Conservation (phyloP, 1,140 invertebrate genomes). For the Euwallacea similis region DNA sequence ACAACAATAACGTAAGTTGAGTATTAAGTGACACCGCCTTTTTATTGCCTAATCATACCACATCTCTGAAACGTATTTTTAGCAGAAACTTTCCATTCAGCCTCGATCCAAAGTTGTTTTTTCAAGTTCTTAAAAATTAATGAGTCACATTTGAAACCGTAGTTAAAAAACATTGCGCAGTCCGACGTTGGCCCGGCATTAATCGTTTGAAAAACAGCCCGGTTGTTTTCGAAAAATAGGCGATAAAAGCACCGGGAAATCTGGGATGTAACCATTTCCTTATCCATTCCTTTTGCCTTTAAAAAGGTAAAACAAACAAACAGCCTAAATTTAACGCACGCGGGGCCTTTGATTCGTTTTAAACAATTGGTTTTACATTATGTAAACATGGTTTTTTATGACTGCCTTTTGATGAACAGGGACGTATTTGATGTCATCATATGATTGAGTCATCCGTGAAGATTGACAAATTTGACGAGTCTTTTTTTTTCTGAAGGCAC, state of each 20-base stretch:
- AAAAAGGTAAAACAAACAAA: constrained; percentile 40
- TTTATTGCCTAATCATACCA: not conserved
- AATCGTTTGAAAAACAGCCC: constrained; percentile 8
- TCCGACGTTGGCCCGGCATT: constrained; percentile 22
- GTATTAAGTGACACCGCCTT: not conserved
- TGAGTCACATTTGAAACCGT: constrained; percentile 26
- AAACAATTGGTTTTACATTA: constrained; percentile 32
- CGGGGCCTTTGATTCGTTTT: constrained; percentile 28
- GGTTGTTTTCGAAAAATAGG: constrained; percentile 27
- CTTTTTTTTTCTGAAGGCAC: no score
- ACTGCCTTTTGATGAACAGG: not conserved
- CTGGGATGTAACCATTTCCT: constrained; percentile 30
- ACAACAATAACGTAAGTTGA: not conserved
- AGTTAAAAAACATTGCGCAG: constrained; percentile 30
- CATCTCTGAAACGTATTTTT: constrained; percentile 15
- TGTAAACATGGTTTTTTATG: constrained; percentile 37
- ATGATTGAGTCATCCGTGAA: no score
- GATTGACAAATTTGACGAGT: no score
- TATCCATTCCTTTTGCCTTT: constrained; percentile 25
- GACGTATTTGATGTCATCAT: not conserved
- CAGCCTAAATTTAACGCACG: constrained; percentile 30
- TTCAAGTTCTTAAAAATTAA: constrained; percentile 30
- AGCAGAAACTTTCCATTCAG: constrained; percentile 24
- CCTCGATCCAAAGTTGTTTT: constrained; percentile 33
- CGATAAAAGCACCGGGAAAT: constrained; percentile 4